phyloP scores from a whole-genome alignment of 1,140 invertebrate genomes.

The Nephotettix cincticeps region DNA sequence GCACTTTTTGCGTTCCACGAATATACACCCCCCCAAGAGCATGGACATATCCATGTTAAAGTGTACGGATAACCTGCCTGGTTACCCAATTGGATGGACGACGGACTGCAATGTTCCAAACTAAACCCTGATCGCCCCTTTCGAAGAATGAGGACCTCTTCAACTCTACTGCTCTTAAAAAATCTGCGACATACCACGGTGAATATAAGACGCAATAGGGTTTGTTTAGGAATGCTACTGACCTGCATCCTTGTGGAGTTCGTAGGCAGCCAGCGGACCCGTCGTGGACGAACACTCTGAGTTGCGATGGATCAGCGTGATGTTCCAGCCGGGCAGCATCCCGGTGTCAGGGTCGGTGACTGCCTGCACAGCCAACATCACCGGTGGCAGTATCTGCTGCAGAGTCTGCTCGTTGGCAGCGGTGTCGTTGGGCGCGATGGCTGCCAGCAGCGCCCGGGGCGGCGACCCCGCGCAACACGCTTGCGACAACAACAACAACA shows the following conservation, averaged over 20 bases:
- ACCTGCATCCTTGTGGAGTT: slow-evolving; percentile 71
- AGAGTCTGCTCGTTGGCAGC: slow-evolving; percentile 56
- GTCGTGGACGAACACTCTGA: slow-evolving; percentile 76
- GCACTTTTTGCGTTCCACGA: no score
- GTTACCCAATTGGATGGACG: no score
- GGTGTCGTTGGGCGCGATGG: slow-evolving; percentile 66
- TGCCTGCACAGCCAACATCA: slow-evolving; percentile 67
- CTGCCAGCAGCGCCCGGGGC: slow-evolving; percentile 28
- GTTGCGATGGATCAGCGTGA: slow-evolving; percentile 67
- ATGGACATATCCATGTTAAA: no score
- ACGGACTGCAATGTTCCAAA: no score
- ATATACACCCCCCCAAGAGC: no score
- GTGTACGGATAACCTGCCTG: no score
- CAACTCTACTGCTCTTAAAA: no score
- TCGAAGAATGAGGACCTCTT: no score
- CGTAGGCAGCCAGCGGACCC: slow-evolving; percentile 76
- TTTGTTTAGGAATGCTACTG: no score
- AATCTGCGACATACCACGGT: no score
- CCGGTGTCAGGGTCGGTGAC: slow-evolving; percentile 56
- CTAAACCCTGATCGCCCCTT: no score
- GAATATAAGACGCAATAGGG: no score
- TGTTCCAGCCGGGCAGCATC: slow-evolving; percentile 63
- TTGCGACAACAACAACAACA: not conserved
- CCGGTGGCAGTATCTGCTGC: slow-evolving; percentile 68
- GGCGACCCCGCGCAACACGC: not conserved